A percentile compares a stretch with the other conserved stretches of the same genome.
phyloP scores from a whole-genome alignment of 1,140 invertebrate genomes.

The Hycleus cichorii region DNA sequence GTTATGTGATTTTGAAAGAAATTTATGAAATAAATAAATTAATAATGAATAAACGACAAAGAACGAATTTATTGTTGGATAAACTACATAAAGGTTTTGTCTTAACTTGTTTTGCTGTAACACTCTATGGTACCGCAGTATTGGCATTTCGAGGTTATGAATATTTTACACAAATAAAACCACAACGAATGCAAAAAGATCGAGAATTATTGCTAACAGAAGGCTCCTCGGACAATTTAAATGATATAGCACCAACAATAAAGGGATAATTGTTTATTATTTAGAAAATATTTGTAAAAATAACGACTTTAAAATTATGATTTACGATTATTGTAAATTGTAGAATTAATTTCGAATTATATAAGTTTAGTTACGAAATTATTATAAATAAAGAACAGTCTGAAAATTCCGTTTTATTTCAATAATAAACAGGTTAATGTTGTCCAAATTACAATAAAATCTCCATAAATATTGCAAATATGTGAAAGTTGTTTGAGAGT shows the following conservation, averaged over 20 bases:
- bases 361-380: background rate
- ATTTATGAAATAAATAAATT: background rate
- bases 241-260: background rate
- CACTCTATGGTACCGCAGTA: slow-evolving; percentile 42
- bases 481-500: no score
- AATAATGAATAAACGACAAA: slow-evolving; percentile 44
- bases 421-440: no score
- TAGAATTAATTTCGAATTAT: background rate
- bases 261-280: background rate
- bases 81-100: slow-evolving; percentile 46
- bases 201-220: slow-evolving; percentile 44
- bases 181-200: slow-evolving; percentile 41
- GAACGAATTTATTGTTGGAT: slow-evolving; percentile 41
- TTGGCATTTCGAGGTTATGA: slow-evolving; percentile 43
- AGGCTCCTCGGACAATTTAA: slow-evolving; percentile 40
- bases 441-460: no score
- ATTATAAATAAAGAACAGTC: background rate
- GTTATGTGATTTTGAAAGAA: background rate
- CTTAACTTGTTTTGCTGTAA: slow-evolving; percentile 44
- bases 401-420: no score
- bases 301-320: background rate
- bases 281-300: background rate
- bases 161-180: slow-evolving; percentile 44
- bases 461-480: no score
- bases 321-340: slow-evolving; percentile 1